phyloP scores from a whole-genome alignment of 1,140 invertebrate species.

The Papilio xuthus region DNA sequence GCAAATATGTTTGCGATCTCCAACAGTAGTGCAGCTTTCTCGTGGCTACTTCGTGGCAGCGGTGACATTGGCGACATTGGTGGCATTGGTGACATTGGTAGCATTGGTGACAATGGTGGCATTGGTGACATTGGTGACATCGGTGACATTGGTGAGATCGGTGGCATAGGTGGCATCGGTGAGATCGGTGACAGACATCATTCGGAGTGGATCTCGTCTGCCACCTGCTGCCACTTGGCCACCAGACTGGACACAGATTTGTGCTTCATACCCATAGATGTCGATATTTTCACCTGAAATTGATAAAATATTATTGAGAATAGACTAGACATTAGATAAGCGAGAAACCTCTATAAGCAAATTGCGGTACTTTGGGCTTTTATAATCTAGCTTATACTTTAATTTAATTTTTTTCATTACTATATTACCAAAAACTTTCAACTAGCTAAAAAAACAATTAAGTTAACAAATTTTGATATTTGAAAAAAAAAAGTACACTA shows the following conservation, averaged over 20 bases:
- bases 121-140: too few relatives aligned
- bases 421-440: too few relatives aligned
- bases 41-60: not conserved
- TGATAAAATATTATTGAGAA: not conserved
- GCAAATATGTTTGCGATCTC: not conserved
- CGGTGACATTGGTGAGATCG: too few relatives aligned
- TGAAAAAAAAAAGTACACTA: too few relatives aligned
- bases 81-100: not conserved
- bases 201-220: conserved; percentile 72
- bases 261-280: conserved; percentile 71
- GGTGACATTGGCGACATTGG: not conserved
- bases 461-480: too few relatives aligned
- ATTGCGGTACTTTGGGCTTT: too few relatives aligned
- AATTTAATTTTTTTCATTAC: too few relatives aligned
- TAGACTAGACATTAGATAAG: not conserved
- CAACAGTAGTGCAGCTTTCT: not conserved
- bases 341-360: too few relatives aligned
- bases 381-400: too few relatives aligned
- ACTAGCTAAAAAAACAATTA: too few relatives aligned
- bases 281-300: conserved; percentile 71
- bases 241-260: conserved; percentile 71
- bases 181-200: conserved; percentile 41
- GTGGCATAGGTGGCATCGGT: not conserved
- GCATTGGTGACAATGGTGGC: not conserved
- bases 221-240: conserved; percentile 76